phyloP scores from a whole-genome alignment of 2,888 invertebrate species.

The Allygus modestus region DNA sequence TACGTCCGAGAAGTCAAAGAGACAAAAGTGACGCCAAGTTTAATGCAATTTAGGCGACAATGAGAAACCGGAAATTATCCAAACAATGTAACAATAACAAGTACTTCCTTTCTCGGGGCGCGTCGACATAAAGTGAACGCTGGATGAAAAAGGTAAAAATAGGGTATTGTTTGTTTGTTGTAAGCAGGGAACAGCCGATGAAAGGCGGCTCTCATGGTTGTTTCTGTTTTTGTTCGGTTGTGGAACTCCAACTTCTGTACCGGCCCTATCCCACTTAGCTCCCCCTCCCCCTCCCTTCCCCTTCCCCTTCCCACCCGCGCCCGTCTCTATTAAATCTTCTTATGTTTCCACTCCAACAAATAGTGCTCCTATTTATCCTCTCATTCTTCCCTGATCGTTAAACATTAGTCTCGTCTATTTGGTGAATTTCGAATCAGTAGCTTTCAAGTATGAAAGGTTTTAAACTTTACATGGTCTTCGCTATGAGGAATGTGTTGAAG shows the following conservation, averaged over 20 bases:
- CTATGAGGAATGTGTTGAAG: no score
- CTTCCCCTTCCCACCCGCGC: conserved; percentile 36
- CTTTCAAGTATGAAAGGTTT: no score
- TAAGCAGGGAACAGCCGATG: conserved; percentile 30
- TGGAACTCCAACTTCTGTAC: conserved; percentile 62
- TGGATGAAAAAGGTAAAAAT: conserved; percentile 57
- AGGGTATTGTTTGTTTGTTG: conserved; percentile 54
- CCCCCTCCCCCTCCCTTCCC: conserved; percentile 54
- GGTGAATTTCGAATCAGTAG: background rate
- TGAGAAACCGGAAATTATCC: conserved; percentile 58
- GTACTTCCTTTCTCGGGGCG: conserved; percentile 13
- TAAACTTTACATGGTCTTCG: no score
- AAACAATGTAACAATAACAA: conserved; percentile 58
- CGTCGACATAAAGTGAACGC: conserved; percentile 41
- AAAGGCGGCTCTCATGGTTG: conserved; percentile 57
- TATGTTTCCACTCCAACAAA: conserved; percentile 34
- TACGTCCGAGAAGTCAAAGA: background rate
- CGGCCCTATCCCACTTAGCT: conserved; percentile 42
- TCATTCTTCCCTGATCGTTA: conserved; percentile 29
- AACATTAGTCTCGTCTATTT: conserved; percentile 27
- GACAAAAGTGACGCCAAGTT: conserved; percentile 4
- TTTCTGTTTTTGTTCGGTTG: conserved; percentile 61
- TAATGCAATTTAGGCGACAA: conserved; percentile 46
- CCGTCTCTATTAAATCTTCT: conserved; percentile 52
- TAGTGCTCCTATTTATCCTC: conserved; percentile 24